These are phyloP conservation scores for Saxicola maurus DNA, from an alignment of 2,797 vertebrate species.

Conservation along the genomic window DNA sequence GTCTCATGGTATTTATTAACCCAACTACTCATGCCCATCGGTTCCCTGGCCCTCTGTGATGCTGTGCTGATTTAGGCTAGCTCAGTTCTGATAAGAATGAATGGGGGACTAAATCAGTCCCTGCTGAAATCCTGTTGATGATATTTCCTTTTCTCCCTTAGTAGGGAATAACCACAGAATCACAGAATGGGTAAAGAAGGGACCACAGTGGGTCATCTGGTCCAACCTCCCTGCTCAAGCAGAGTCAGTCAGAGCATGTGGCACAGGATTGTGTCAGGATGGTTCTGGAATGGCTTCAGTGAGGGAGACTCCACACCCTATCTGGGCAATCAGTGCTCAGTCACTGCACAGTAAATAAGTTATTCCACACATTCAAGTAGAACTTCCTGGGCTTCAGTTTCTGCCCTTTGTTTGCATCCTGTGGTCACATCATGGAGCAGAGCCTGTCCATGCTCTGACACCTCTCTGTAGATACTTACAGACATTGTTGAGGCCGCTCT, in stretches of 20 bases:
- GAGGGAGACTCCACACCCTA: background rate
- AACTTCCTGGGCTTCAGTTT: background rate
- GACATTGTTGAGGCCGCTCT: background rate
- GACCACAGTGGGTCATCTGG: background rate
- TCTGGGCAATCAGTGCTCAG: rapidly evolving
- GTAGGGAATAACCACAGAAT: background rate
- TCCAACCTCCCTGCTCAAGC: background rate
- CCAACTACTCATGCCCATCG: rapidly evolving
- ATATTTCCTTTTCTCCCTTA: background rate
- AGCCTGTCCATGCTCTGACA: background rate
- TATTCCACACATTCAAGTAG: background rate
- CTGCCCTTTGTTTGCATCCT: background rate
- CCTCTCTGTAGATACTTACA: background rate
- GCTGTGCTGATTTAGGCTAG: background rate
- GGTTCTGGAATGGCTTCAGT: background rate
- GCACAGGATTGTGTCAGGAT: background rate
- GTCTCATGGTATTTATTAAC: background rate
- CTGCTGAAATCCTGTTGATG: background rate
- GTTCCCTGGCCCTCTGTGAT: background rate
- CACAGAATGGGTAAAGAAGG: background rate
- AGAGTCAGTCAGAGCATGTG: background rate
- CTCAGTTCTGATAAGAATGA: background rate
- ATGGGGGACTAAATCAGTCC: background rate
- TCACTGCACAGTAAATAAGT: background rate
- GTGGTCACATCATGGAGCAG: background rate